A percentile compares a stretch with the other conserved stretches of the same genome.
phyloP scores from a whole-genome alignment of 2,113 vertebrate species.

The Varanus komodoensis region DNA sequence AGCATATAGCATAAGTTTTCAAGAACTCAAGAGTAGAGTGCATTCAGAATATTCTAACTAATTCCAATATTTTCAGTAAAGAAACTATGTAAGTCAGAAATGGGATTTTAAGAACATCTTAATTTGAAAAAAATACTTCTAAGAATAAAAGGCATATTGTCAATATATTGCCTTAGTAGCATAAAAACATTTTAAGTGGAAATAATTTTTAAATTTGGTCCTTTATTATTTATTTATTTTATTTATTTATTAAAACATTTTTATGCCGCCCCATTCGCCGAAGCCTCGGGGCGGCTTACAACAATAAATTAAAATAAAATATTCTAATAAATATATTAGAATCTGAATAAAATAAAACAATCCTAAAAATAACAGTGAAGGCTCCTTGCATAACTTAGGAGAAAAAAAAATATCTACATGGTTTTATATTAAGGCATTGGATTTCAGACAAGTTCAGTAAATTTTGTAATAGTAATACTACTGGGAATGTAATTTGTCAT shows the following conservation, averaged over 20 bases:
- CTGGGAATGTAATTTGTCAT: not conserved
- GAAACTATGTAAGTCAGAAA: not conserved
- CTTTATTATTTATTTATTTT: too few relatives aligned
- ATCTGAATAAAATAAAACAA: not conserved
- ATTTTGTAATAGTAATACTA: not conserved
- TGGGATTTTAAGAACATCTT: not conserved
- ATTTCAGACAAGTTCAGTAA: not conserved
- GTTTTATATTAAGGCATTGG: not conserved
- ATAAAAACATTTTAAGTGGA: not conserved
- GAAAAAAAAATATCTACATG: not conserved
- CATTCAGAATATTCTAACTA: not conserved
- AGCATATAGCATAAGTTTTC: not conserved
- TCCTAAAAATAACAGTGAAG: not conserved
- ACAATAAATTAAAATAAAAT: too few relatives aligned
- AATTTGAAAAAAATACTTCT: not conserved
- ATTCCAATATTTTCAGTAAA: not conserved
- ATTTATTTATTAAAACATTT: too few relatives aligned
- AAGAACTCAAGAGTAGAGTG: not conserved
- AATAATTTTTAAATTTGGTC: not conserved
- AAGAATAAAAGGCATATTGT: not conserved
- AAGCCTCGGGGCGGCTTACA: too few relatives aligned
- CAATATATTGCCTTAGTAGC: not conserved
- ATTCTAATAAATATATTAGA: too few relatives aligned
- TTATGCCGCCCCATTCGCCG: too few relatives aligned
- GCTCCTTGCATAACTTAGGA: not conserved